Percentiles rank a stretch among this genome's conserved stretches.
These are phyloP conservation scores for Phyllotreta cruciferae DNA, from an alignment of 2,888 invertebrate genomes.

Conservation along the genomic window DNA sequence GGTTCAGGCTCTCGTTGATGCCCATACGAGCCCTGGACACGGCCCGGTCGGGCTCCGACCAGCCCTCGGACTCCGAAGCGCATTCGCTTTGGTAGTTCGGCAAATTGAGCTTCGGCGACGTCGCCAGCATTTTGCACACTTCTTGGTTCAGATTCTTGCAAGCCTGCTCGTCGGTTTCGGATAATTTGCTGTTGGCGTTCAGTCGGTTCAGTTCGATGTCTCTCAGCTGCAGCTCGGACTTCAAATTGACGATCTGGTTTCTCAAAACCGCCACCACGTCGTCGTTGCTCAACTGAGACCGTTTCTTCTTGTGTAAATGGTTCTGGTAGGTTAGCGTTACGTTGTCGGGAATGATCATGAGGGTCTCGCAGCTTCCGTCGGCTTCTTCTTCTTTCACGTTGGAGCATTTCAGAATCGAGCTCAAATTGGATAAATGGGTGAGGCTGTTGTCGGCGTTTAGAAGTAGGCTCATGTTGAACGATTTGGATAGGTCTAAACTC, in stretches of 20 bases:
- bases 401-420: slow-evolving; percentile 58
- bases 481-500: slow-evolving; percentile 64
- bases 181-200: slow-evolving; percentile 39
- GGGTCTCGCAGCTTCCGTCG: slow-evolving; percentile 42
- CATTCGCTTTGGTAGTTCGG: slow-evolving; percentile 51
- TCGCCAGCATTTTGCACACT: slow-evolving; percentile 32
- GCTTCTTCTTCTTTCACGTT: slow-evolving; percentile 44
- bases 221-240: slow-evolving; percentile 54
- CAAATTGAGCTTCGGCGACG: slow-evolving; percentile 39
- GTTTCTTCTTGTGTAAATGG: slow-evolving; percentile 48
- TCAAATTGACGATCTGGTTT: slow-evolving; percentile 56
- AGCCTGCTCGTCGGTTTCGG: slow-evolving; percentile 36
- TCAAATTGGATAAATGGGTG: slow-evolving; percentile 61
- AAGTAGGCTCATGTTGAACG: slow-evolving; percentile 59
- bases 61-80: slow-evolving; percentile 80
- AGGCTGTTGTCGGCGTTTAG: slow-evolving; percentile 62
- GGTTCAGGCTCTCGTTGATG: slow-evolving; percentile 59
- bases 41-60: slow-evolving; percentile 86
- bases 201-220: slow-evolving; percentile 55
- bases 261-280: slow-evolving; percentile 53
- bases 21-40: slow-evolving; percentile 84
- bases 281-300: slow-evolving; percentile 41
- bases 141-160: slow-evolving; percentile 21
- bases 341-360: slow-evolving; percentile 53
- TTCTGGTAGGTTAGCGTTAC: slow-evolving; percentile 54